These are phyloP conservation scores for Bettongia penicillata DNA, from an alignment of 2,113 vertebrate genomes.

Conservation along the genomic window DNA sequence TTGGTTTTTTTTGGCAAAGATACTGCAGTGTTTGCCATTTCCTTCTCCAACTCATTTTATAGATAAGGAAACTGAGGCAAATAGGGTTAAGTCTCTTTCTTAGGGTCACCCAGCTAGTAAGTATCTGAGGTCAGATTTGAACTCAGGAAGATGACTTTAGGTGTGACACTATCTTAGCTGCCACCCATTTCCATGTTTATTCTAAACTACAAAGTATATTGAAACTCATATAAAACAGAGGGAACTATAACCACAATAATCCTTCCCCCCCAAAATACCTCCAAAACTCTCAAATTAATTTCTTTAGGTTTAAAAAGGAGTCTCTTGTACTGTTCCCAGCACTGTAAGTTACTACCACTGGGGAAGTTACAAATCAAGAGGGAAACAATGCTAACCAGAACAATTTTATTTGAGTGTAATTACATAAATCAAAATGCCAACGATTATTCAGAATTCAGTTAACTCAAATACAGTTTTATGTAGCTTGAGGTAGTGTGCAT, in stretches of 20 bases:
- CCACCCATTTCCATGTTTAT: constrained; percentile 55
- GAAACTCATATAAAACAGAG: constrained; percentile 50
- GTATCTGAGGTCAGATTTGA: too few relatives aligned
- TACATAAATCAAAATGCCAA: constrained; percentile 58
- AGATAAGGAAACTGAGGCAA: too few relatives aligned
- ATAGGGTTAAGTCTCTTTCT: too few relatives aligned
- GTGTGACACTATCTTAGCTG: too few relatives aligned
- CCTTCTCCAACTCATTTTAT: too few relatives aligned
- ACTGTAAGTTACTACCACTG: constrained; percentile 47
- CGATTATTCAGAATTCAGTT: constrained; percentile 54
- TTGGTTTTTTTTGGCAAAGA: too few relatives aligned
- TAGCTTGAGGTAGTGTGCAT: background rate
- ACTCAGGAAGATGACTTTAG: too few relatives aligned
- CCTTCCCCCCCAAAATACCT: background rate
- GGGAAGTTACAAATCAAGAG: constrained; percentile 64
- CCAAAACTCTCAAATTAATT: constrained; percentile 72
- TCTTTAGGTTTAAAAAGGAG: constrained; percentile 73
- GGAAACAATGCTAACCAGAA: constrained; percentile 38
- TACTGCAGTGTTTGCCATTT: too few relatives aligned
- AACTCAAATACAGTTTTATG: constrained; percentile 44
- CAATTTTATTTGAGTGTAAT: constrained; percentile 42
- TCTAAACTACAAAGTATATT: constrained; percentile 64
- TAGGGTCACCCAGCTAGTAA: background rate
- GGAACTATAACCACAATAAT: constrained; percentile 54
- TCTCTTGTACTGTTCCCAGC: constrained; percentile 56